Conservation (phyloP, 2,888 invertebrate genomes). For the Zootermopsis nevadensis region DNA sequence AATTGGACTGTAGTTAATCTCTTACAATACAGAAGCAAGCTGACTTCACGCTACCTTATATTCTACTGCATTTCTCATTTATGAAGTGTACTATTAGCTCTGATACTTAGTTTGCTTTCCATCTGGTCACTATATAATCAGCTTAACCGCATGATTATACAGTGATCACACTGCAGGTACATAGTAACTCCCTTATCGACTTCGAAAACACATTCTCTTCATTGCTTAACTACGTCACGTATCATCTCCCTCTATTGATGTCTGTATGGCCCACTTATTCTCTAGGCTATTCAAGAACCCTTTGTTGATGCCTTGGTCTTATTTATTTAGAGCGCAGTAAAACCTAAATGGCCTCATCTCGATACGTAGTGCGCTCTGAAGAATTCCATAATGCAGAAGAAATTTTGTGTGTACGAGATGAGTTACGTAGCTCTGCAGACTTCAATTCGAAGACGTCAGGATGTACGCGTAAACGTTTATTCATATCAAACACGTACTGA, state of each 20-base stretch:
- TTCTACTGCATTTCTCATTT: not conserved
- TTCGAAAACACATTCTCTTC: constrained; percentile 2
- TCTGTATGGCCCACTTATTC: not conserved
- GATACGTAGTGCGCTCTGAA: not conserved
- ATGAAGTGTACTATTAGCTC: not conserved
- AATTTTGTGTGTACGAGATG: not conserved
- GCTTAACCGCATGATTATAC: constrained; percentile 4
- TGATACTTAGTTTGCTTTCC: not conserved
- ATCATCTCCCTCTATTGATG: not conserved
- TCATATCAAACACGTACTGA: too few species aligned
- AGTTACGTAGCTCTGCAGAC: too few species aligned
- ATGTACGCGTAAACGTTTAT: too few species aligned
- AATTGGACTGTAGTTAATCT: too few species aligned
- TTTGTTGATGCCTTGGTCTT: not conserved
- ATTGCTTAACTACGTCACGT: constrained; percentile 1
- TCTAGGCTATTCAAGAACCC: not conserved
- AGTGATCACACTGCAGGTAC: not conserved
- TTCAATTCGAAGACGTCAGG: too few species aligned
- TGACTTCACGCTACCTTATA: too few species aligned
- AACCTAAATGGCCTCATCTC: not conserved
- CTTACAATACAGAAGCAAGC: too few species aligned
- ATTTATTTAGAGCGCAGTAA: not conserved
- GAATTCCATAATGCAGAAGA: constrained; percentile 17
- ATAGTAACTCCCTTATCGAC: not conserved
- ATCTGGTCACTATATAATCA: not conserved